Evolutionary conservation across 2,113 vertebrate genomes (phyloP), one percentile per base, ranked within the genome.

Genomic region (Equus przewalskii): DNA sequence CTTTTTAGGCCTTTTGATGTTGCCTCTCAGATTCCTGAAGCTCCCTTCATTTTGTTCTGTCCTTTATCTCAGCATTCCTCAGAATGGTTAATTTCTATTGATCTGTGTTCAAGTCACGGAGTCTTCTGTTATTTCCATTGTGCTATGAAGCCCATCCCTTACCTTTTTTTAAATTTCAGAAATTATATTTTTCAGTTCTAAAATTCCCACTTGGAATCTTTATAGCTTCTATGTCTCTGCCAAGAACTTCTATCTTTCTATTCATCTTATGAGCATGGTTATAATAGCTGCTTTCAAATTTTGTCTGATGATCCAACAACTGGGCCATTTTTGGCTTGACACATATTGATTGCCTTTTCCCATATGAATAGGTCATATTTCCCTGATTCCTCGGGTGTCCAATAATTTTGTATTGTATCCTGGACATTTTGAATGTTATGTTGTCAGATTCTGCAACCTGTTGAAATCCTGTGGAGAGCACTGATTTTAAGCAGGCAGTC

Each of bases 121-220:
- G 49, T 70, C 56, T 75, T 76, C 36, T 69, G 18, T 60, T 33
- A 94, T 85, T 86, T 80, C 18, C 24, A 19, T 81, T 86, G 44
- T 90, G 15, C n/a, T 62, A 46, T 56, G 41, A 81, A 64, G 33
- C 15, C 33, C 36, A 89, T 56, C 7, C 33, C 28, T 76, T 89
- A 83, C 2, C 44, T 51, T 81, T 54, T 82, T 90, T 93, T 79
- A 3, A 41, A 28, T 83, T 78, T 96, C 54, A 78, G 56, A 81
- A 96, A 67, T 84, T 69, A 22, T 75, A 30, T 24, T 88, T 91
- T 80, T 81, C 54, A 19, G 3, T 96, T 96, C 24, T 81, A 81
- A 80, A 67, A 82, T 92, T 82, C 15, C 30, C 58, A 56, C 16
- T 56, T 67, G 18, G 67, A 65, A 92, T 73, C 64, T 72, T 41